Conservation (phyloP, 2,113 vertebrate genomes). For the Sceloporus tristichus region DNA sequence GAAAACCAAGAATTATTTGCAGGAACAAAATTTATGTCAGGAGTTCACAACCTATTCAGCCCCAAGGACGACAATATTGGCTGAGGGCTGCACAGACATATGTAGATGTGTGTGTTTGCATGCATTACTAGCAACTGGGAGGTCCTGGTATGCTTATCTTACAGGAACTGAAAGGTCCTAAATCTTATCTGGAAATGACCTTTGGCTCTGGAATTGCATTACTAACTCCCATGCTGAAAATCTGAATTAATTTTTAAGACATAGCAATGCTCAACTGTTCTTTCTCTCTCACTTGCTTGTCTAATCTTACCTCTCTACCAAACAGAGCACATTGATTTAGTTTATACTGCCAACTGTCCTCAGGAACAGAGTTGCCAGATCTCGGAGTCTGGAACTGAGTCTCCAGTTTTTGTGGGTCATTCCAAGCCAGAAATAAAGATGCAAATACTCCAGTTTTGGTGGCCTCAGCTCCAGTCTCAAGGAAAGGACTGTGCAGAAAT, state of each 20-base stretch:
- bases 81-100: background rate
- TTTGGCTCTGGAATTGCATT: background rate
- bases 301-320: background rate
- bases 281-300: background rate
- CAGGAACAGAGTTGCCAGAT: no score
- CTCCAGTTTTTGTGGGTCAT: no score
- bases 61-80: background rate
- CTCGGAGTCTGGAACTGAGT: no score
- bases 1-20: constrained; percentile 42
- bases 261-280: background rate
- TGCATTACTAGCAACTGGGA: no score
- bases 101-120: no score
- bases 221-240: background rate
- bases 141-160: background rate
- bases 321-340: background rate
- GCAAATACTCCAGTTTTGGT: no score
- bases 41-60: background rate
- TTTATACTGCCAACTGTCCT: background rate
- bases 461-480: no score
- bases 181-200: constrained; percentile 5
- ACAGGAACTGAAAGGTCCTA: background rate
- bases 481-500: no score
- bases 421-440: no score
- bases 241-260: background rate
- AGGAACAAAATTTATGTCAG: background rate